Evolutionary conservation across 2,888 invertebrate species (phyloP).

Genomic region (Macrostomum cliftonense): DNA sequence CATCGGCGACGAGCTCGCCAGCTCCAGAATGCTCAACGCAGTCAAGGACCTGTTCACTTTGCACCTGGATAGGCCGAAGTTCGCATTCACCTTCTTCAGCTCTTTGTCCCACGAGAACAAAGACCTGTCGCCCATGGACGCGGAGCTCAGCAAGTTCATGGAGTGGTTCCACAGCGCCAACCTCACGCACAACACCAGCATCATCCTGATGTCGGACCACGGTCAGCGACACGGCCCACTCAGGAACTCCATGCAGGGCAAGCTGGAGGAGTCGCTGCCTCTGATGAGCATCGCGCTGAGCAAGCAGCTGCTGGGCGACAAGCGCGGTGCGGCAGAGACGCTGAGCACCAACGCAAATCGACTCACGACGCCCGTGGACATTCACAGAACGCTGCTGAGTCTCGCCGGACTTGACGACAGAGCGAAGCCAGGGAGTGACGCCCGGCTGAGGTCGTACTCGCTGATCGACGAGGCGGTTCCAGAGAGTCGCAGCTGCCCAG

Average conservation of each 20-base stretch:
- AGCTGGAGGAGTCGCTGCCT: too few relatives aligned
- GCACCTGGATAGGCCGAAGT: conserved; percentile 53
- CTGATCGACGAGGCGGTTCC: conserved; percentile 43
- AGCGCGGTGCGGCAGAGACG: conserved; percentile 48
- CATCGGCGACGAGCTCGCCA: conserved; percentile 53
- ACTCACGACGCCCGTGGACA: conserved; percentile 69
- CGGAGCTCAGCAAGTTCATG: conserved; percentile 47
- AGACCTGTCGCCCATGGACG: conserved; percentile 60
- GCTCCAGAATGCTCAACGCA: conserved; percentile 39
- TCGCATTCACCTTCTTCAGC: conserved; percentile 66
- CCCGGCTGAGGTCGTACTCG: too few relatives aligned
- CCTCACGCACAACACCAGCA: conserved; percentile 55
- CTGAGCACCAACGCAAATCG: conserved; percentile 47
- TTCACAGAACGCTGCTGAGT: conserved; percentile 57
- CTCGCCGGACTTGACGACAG: conserved; percentile 23
- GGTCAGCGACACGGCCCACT: too few relatives aligned
- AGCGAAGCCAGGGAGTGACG: conserved; percentile 19
- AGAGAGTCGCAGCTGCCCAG: conserved; percentile 54
- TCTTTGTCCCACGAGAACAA: conserved; percentile 70
- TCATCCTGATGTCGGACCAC: too few relatives aligned
- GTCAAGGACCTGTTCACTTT: conserved; percentile 44
- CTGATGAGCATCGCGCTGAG: too few relatives aligned
- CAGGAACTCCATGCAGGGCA: too few relatives aligned
- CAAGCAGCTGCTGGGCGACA: conserved; percentile 85
- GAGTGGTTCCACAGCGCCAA: conserved; percentile 44